Base-by-base conservation (phyloP, 1,140 invertebrate species). In the Drosophila busckii region DNA sequence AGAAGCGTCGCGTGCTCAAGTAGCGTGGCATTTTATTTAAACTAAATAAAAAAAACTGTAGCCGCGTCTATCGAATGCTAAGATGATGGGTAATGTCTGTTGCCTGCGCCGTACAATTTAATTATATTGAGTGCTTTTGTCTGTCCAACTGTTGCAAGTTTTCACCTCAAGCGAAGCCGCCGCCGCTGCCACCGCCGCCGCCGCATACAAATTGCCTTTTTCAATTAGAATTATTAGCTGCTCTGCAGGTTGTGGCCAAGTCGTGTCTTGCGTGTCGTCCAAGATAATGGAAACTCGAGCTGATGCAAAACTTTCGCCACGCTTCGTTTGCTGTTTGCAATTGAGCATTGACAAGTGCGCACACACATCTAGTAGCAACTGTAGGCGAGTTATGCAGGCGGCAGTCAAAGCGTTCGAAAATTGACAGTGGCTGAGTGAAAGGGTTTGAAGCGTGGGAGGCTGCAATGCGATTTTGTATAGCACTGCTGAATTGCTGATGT, bases 61-160 rank as follows among this genome's bases (percentile, higher is more conserved):
- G 49, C 42, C 45, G 49, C 25, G 32, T 7, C 4, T 15, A n/a
- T 15, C 25, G 46, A 49, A 29, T 50, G 26, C 13, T 34, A 25
- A 25, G 41, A n/a, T 5, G 44, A 10, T 40, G 45, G 23, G 19
- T 12, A 4, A 20, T 8, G 26, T 23, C 20, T 59, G 32, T 45
- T 42, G 20, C 15, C 40, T 20, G 26, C 13, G 37, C 45, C 54
- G 49, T 63, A 54, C 63, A 73, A 73, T 82, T 80, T 80, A 80
- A 80, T 80, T 82, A 80, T 65, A 71, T 80, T 82, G 75, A 80
- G 73, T 80, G 73, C 64, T 73, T 68, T 82, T 73, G 64, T 80
- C 63, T 69, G 73, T 65, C 54, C 22, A 23, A 23, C 19, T 10
- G 31, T 15, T 13, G 13, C 9, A 32, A 32, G 10, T 26, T 46